Base-by-base conservation (phyloP, 2,113 vertebrate species). In the Holacanthus passer region DNA sequence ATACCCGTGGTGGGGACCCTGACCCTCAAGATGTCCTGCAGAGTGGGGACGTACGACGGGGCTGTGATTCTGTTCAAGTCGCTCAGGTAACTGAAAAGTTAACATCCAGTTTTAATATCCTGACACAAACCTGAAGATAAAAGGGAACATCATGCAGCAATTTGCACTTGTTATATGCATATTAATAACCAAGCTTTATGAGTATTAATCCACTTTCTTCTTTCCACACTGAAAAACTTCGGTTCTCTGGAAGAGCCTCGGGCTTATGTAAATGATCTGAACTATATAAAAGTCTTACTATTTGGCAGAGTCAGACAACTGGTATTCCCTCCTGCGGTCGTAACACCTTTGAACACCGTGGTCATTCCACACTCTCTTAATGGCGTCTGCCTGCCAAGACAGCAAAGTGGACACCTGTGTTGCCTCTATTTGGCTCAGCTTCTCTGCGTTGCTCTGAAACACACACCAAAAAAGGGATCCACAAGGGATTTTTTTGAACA, bases 301-400 rank as follows among this genome's bases (percentile, higher is more conserved):
- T 90, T 96, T 96, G 69, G 96, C 92, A 0, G 96, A 97, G 81
- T 96, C 96, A 1, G 96, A 97, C 58, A 97, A 82, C 82, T 98
- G 95, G 74, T 94, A 96, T 53, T 97, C 95, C 83, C 95, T 92
- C 74, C 92, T 77, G 55, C 96, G 93, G 17, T 95, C 91, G 0
- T 96, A 97, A 73, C 96, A 97, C 37, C 92, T 91, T 91, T 97
- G 96, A 88, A 96, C 89, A 5, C 95, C 95, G 0, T 90, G 89
- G 64, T 98, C 96, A 47, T 82, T 92, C 96, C 96, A 97, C 45
- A 98, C 92, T 39, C 88, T 88, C 83, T 87, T 96, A 56, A 97
- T 96, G 89, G 96, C 95, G 8, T 96, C 94, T 53, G 78, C 90
- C 79, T 96, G 93, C 89, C 92, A 93, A 70, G 63, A 65, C 85